Evolutionary conservation across 2,113 vertebrate species (phyloP).

Genomic region (Tretioscincus oriximinensis): DNA sequence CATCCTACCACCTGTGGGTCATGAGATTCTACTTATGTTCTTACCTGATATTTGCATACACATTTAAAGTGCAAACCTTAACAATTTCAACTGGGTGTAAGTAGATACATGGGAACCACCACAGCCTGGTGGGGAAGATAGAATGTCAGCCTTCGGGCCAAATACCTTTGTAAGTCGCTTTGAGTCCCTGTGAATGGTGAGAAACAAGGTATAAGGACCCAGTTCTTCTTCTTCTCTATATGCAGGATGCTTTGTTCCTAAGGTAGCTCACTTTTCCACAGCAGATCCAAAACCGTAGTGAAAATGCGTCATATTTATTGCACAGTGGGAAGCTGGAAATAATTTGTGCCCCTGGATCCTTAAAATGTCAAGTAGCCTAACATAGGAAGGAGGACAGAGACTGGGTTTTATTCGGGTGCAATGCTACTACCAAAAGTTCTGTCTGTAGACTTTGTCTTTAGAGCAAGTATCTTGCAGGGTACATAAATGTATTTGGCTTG

Average conservation of each 20-base stretch:
- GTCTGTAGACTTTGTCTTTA: neutral
- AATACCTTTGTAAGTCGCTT: too few species aligned
- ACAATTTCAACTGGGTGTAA: too few species aligned
- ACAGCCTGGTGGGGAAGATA: too few species aligned
- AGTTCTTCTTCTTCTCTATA: too few species aligned
- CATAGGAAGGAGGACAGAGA: neutral
- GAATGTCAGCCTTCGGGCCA: too few species aligned
- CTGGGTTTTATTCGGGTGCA: neutral
- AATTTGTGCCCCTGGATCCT: neutral
- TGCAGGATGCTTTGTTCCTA: neutral
- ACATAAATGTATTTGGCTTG: neutral
- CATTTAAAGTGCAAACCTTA: too few species aligned
- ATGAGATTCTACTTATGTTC: too few species aligned
- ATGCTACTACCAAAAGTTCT: neutral
- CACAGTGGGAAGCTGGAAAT: neutral
- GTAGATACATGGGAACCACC: too few species aligned
- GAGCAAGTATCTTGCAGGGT: neutral
- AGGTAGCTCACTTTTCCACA: neutral
- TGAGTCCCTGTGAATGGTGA: too few species aligned
- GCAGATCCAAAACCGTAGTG: neutral
- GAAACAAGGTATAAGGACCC: too few species aligned
- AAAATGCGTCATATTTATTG: neutral
- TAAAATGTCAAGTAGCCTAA: neutral
- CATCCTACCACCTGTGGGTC: too few species aligned
- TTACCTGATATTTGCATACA: too few species aligned